Conservation (phyloP, 2,797 vertebrate genomes). For the Platalea minor region DNA sequence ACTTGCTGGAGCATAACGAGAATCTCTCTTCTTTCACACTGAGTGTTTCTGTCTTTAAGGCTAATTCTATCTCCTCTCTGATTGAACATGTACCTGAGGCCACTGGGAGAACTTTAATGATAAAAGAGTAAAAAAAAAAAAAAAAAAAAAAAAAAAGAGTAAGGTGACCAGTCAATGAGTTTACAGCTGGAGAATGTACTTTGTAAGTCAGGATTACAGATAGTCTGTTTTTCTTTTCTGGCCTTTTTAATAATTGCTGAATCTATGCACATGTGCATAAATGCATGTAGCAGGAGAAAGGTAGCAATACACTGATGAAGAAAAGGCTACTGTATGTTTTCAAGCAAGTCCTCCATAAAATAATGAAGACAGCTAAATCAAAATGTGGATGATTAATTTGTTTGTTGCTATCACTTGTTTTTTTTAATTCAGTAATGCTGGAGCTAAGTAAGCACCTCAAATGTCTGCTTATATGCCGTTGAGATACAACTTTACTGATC, state of each 20-base stretch:
- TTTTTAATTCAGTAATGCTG: not conserved
- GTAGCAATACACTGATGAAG: not conserved
- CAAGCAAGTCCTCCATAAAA: not conserved
- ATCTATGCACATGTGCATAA: not conserved
- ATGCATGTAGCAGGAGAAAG: not conserved
- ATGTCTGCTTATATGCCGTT: not conserved
- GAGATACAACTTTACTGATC: not conserved
- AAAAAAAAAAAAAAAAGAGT: not conserved
- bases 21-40: not conserved
- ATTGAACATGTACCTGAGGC: not conserved
- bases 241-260: not conserved
- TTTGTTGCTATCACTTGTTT: not conserved
- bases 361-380: not conserved
- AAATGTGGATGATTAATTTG: not conserved
- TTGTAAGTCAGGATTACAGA: not conserved
- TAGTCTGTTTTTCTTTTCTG: not conserved
- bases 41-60: not conserved
- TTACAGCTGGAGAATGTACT: not conserved
- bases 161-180: not conserved
- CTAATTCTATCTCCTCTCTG: not conserved
- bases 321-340: not conserved
- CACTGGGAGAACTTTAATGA: not conserved
- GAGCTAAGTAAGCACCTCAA: not conserved
- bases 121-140: not conserved
- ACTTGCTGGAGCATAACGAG: not conserved